These are phyloP conservation scores for Pseudococcus jackbeardsleyi DNA, from an alignment of 2,888 invertebrate species.

Conservation along the genomic window DNA sequence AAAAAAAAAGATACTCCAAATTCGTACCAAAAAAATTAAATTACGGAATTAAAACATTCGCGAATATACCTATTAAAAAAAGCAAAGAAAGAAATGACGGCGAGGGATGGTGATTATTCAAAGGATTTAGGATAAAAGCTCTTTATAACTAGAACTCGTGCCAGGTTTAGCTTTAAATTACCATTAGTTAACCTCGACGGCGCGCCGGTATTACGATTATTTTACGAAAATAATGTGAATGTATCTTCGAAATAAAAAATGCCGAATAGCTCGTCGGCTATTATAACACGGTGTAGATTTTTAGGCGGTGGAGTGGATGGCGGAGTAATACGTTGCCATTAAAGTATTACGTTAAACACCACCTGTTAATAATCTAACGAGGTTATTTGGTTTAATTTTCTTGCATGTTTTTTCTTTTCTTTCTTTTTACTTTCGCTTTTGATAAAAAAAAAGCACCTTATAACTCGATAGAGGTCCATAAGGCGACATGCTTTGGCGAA, in stretches of 20 bases:
- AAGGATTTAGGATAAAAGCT: conserved; percentile 18
- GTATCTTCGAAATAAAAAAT: conserved; percentile 14
- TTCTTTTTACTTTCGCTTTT: background rate
- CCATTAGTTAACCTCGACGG: conserved; percentile 29
- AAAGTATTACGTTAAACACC: conserved; percentile 25
- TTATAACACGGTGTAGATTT: background rate
- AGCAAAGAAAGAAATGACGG: background rate
- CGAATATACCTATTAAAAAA: background rate
- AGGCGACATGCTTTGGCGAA: too few relatives aligned
- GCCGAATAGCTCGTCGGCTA: background rate
- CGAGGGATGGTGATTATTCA: background rate
- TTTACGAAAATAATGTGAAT: conserved; percentile 8
- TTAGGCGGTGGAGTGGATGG: background rate
- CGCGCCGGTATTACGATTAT: conserved; percentile 23
- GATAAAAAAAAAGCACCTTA: too few relatives aligned
- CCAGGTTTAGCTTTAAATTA: conserved; percentile 13
- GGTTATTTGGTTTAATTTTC: background rate
- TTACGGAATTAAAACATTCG: background rate
- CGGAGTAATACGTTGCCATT: conserved; percentile 16
- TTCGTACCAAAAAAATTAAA: background rate
- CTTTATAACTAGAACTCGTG: conserved; percentile 21
- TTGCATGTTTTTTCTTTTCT: background rate
- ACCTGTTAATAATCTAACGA: conserved; percentile 33
- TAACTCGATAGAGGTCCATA: too few relatives aligned
- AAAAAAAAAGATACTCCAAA: background rate